Conservation (phyloP, 2,888 invertebrate species). For the Siphonodentalium dalli region DNA sequence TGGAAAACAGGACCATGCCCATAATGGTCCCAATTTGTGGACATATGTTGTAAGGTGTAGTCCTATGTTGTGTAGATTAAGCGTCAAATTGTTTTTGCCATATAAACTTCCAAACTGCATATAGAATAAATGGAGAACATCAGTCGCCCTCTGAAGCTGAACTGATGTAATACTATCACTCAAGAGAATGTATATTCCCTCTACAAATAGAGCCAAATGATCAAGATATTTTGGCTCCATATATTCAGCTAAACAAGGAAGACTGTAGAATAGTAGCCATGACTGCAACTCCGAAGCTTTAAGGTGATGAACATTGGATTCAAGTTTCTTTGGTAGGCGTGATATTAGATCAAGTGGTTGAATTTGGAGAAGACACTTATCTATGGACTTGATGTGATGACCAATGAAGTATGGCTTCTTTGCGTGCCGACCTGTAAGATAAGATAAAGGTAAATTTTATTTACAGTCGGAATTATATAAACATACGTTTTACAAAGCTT, state of each 20-base stretch:
- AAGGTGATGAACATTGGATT: constrained; percentile 7
- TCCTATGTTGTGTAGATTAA: constrained; percentile 11
- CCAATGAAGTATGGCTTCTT: constrained; percentile 13
- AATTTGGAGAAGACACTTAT: constrained; percentile 6
- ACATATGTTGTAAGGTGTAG: too few species aligned
- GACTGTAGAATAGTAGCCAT: constrained; percentile 14
- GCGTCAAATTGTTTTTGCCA: constrained; percentile 1
- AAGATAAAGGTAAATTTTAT: too few species aligned
- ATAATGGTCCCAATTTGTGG: too few species aligned
- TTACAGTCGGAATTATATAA: too few species aligned
- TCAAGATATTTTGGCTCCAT: constrained; percentile 3
- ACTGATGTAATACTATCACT: constrained; percentile 5
- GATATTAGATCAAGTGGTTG: constrained; percentile 14
- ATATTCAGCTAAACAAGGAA: constrained; percentile 15
- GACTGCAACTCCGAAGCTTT: constrained; percentile 24
- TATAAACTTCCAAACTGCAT: constrained; percentile 1
- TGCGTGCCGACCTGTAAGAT: too few species aligned
- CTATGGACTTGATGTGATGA: not conserved
- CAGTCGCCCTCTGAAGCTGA: not conserved
- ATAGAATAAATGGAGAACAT: constrained; percentile 1
- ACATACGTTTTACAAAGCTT: too few species aligned
- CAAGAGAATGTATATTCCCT: constrained; percentile 16
- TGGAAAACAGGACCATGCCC: too few species aligned
- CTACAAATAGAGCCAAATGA: constrained; percentile 10
- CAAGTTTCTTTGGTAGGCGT: constrained; percentile 13